phyloP scores from a whole-genome alignment of 2,113 vertebrate genomes.

The Alectura lathami region DNA sequence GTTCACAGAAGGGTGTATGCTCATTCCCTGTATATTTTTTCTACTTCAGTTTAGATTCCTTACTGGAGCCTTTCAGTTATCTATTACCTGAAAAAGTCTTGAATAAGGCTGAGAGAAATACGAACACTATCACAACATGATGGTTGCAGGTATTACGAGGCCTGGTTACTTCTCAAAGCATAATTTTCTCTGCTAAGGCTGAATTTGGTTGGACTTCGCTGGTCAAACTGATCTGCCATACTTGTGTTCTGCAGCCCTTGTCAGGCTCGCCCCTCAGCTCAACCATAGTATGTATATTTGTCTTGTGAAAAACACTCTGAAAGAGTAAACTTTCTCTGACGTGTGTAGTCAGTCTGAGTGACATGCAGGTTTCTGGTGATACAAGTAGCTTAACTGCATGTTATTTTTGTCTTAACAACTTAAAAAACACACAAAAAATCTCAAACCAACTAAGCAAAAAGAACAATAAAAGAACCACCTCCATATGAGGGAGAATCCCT shows the following conservation, averaged over 20 bases:
- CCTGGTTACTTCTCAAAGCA: neutral
- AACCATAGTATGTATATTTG: accelerated
- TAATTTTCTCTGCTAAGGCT: neutral
- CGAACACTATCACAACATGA: accelerated
- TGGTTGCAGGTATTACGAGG: neutral
- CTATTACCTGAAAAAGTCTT: neutral
- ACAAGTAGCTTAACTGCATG: neutral
- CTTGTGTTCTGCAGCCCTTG: neutral
- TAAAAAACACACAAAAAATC: neutral
- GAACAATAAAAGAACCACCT: neutral
- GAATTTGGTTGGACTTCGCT: neutral
- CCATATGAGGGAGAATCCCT: neutral
- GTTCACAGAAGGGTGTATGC: accelerated
- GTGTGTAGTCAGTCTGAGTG: neutral
- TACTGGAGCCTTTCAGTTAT: neutral
- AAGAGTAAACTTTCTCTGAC: neutral
- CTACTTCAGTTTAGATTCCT: neutral
- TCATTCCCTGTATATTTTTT: neutral
- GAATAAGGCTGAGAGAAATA: neutral
- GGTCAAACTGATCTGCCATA: neutral
- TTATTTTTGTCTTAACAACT: neutral
- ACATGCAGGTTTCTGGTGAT: neutral
- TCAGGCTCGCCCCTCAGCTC: neutral
- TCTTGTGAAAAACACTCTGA: neutral
- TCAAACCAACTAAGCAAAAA: neutral